phyloP scores from a whole-genome alignment of 2,113 vertebrate species.

The Taurulus bubalis region DNA sequence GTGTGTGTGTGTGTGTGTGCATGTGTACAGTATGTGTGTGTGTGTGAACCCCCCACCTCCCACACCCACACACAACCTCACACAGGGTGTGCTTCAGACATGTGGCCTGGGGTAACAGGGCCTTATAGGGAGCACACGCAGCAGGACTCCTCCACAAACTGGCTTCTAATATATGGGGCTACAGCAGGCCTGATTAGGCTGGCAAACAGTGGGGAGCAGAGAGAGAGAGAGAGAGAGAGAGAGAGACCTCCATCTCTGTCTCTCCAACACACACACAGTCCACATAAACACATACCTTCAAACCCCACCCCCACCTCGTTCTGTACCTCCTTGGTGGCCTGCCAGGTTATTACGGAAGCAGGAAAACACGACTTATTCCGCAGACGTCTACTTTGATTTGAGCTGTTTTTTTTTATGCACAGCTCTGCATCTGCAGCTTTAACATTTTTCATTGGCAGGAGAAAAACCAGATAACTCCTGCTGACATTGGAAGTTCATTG shows the following conservation, averaged over 20 bases:
- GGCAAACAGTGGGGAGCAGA: slow-evolving; percentile 74
- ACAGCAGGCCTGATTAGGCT: slow-evolving; percentile 82
- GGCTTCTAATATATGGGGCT: slow-evolving; percentile 75
- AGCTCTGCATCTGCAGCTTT: slow-evolving; percentile 19
- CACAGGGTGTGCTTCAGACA: slow-evolving; percentile 73
- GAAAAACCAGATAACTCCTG: background rate
- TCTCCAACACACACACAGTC: background rate
- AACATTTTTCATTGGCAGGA: background rate
- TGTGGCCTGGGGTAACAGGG: slow-evolving; percentile 76
- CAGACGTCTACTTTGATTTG: slow-evolving; percentile 55
- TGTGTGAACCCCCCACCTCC: background rate
- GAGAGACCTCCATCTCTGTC: slow-evolving; percentile 31
- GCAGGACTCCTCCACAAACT: slow-evolving; percentile 74
- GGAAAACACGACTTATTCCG: slow-evolving; percentile 39
- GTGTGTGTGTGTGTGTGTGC: slow-evolving; percentile 16
- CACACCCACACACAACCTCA: slow-evolving; percentile 21
- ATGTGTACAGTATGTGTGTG: slow-evolving; percentile 25
- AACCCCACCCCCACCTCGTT: slow-evolving; percentile 48
- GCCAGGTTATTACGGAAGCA: slow-evolving; percentile 60
- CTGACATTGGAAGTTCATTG: background rate
- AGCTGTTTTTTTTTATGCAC: slow-evolving; percentile 31
- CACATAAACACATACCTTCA: slow-evolving; percentile 59
- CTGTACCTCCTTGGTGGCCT: slow-evolving; percentile 71
- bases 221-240: slow-evolving; percentile 38
- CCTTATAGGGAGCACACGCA: slow-evolving; percentile 74